Conservation (phyloP, 2,888 invertebrate species). For the Meghimatium bilineatum region DNA sequence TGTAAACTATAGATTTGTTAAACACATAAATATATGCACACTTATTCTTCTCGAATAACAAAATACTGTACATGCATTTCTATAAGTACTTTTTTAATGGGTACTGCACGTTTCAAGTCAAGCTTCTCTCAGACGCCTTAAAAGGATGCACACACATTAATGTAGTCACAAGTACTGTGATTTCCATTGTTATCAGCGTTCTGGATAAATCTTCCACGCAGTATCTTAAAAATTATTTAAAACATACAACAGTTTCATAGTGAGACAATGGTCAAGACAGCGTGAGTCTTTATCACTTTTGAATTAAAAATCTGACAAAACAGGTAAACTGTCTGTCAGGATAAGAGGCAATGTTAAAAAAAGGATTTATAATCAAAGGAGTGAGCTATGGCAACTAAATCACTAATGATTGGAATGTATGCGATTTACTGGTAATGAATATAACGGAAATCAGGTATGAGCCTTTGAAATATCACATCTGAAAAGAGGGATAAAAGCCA, state of each 20-base stretch:
- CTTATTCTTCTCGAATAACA: too few relatives aligned
- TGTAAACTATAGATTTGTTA: too few relatives aligned
- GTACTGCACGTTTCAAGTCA: too few relatives aligned
- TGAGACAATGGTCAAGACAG: neutral
- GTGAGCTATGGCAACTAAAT: conserved; percentile 22
- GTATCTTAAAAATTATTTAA: neutral
- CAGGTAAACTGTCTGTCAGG: neutral
- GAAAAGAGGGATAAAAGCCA: conserved; percentile 40
- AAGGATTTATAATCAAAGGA: conserved; percentile 20
- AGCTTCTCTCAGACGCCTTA: too few relatives aligned
- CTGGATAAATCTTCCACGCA: too few relatives aligned
- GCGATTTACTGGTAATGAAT: conserved; percentile 7
- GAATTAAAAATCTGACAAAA: neutral
- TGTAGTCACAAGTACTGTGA: too few relatives aligned
- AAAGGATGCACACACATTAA: too few relatives aligned
- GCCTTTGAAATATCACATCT: conserved; percentile 39
- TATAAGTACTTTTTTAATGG: too few relatives aligned
- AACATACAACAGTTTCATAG: neutral
- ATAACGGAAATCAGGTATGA: conserved; percentile 31
- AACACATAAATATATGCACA: too few relatives aligned
- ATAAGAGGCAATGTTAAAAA: neutral
- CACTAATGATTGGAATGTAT: conserved; percentile 24
- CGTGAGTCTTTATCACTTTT: neutral
- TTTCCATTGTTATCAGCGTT: too few relatives aligned
- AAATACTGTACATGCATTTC: too few relatives aligned